Conservation (phyloP, 1,140 invertebrate species). For the Lanistes nyassanus region DNA sequence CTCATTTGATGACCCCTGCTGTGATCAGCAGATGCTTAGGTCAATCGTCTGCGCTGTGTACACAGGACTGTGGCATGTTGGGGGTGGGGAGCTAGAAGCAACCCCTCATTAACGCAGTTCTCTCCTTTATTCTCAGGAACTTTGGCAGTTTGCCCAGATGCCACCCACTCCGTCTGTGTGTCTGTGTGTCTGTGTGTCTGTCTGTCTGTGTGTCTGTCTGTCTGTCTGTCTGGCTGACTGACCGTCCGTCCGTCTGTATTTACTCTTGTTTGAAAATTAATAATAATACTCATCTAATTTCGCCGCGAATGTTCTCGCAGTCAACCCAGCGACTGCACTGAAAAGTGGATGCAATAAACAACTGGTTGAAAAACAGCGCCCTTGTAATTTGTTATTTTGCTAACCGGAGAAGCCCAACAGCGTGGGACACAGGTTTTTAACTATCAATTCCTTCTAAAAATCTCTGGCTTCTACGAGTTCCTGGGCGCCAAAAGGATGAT, state of each 20-base stretch:
- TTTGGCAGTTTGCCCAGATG: conserved; percentile 6
- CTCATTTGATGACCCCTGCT: no score
- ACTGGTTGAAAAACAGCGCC: background rate
- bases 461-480: no score
- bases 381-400: background rate
- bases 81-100: no score
- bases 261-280: background rate
- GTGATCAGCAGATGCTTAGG: no score
- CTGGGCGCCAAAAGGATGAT: no score
- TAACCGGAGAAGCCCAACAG: no score
- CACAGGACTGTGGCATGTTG: no score
- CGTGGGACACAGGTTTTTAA: no score
- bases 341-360: background rate
- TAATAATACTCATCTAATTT: background rate
- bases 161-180: background rate
- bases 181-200: conserved; percentile 16
- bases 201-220: conserved; percentile 3
- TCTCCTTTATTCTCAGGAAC: background rate
- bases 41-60: no score
- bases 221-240: conserved; percentile 2
- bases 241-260: background rate
- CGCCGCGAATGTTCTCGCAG: background rate
- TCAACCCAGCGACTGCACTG: background rate
- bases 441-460: no score
- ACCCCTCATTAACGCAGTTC: no score